Evolutionary conservation across 2,797 vertebrate species (phyloP), one percentile per base, ranked within the genome.

Genomic region (Petrocephalus schoutedeni): DNA sequence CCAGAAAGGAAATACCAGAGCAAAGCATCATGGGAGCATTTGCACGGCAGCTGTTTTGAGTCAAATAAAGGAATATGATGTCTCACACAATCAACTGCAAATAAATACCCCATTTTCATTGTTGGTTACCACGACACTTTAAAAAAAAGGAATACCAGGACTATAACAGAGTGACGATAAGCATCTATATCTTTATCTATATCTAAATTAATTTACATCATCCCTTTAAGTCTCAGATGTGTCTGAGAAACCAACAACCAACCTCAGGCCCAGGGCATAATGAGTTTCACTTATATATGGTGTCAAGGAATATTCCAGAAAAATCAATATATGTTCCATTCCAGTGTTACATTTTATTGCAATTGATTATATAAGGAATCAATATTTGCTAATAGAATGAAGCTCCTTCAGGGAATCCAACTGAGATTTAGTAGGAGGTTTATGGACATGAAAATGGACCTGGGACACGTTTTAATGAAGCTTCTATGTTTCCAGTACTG

Each of bases 321-420:
- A 45, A 85, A 85, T 85, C 83, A 57, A 87, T 87, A 59, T 23
- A 58, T 36, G 41, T 88, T 56, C 32, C 45, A 83, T 51, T 84
- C 82, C 6, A 32, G 36, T 51, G 45, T 83, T 45, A 21, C 56
- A 51, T 88, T 83, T 88, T 88, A 61, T 49, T 80, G 14, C 87
- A 32, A 61, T 21, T 61, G 74, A 71, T 41, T 80, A 23, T 58
- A 41, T 58, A 87, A 12, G 51, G 49, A 59, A 80, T 87, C 87
- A 58, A 87, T 87, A 87, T 80, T 41, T 58, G 53, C 10, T 87
- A 19, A 87, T n/a, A 41, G 87, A 80, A 64, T 71, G 41, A 19
- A 41, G 19, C 21, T 80, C 32, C 87, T 64, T 16, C 57, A 54
- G 32, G 54, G 67, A 16, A 85, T 85, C 21, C 83, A 85, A 56